Percentiles rank a stretch among this genome's conserved stretches.
phyloP scores from a whole-genome alignment of 2,113 vertebrate genomes.

The Pseudorhombus dupliciocellatus region DNA sequence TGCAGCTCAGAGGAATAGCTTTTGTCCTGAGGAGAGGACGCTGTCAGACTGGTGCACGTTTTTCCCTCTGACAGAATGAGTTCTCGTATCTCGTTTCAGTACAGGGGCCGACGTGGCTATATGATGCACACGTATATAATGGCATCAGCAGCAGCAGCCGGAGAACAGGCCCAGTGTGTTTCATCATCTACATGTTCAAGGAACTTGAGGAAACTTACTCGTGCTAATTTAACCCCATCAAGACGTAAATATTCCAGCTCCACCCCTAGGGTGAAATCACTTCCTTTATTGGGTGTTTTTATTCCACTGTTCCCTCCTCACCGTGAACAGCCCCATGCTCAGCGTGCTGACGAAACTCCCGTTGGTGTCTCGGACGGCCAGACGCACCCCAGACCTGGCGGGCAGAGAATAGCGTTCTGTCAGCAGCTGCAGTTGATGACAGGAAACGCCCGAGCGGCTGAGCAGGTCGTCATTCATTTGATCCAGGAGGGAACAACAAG shows the following conservation, averaged over 20 bases:
- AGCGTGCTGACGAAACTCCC: constrained; percentile 79
- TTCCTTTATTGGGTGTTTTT: no score
- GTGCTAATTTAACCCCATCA: background rate
- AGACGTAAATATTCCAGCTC: no score
- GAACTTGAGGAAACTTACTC: background rate
- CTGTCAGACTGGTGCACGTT: background rate
- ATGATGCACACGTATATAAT: background rate
- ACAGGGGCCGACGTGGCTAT: background rate
- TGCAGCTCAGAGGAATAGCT: constrained; percentile 49
- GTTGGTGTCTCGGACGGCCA: constrained; percentile 74
- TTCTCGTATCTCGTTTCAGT: background rate
- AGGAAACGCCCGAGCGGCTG: constrained; percentile 6
- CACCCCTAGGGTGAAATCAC: no score
- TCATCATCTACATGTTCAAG: no score
- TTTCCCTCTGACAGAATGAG: background rate
- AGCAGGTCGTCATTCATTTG: constrained; percentile 38
- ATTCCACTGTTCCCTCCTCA: constrained; percentile 45
- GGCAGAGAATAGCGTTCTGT: background rate
- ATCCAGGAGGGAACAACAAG: constrained; percentile 26
- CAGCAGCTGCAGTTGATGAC: background rate
- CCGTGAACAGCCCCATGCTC: constrained; percentile 71
- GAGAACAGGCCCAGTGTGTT: no score
- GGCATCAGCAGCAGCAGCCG: background rate
- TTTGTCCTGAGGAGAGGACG: constrained; percentile 48
- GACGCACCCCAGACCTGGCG: constrained; percentile 66